Conservation (phyloP, 2,888 invertebrate species). For the Brassicogethes aeneus region DNA sequence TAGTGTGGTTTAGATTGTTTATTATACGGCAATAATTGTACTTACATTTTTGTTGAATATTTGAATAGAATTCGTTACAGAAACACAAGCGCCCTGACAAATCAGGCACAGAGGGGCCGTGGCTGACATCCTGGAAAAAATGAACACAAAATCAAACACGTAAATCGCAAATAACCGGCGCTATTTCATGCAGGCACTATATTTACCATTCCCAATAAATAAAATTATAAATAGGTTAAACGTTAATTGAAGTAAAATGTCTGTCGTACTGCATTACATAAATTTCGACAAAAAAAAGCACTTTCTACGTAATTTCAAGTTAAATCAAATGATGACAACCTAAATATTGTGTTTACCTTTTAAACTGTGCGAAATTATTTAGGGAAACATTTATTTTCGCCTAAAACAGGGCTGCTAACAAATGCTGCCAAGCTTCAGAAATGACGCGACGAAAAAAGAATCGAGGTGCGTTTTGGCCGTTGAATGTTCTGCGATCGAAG, state of each 20-base stretch:
- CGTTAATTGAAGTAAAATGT: too few relatives aligned
- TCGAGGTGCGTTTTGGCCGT: neutral
- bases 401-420: slow-evolving; percentile 42
- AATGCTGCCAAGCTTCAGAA: slow-evolving; percentile 41
- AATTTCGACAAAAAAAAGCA: too few relatives aligned
- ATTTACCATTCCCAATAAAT: slow-evolving; percentile 4
- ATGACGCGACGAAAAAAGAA: slow-evolving; percentile 23
- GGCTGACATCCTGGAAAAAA: slow-evolving; percentile 29
- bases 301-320: too few relatives aligned
- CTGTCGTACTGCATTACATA: too few relatives aligned
- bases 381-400: slow-evolving; percentile 41
- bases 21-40: too few relatives aligned
- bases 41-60: slow-evolving; percentile 44
- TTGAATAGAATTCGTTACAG: slow-evolving; percentile 45
- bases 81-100: slow-evolving; percentile 50
- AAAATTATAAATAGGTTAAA: too few relatives aligned
- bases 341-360: slow-evolving; percentile 30
- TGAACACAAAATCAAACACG: too few relatives aligned
- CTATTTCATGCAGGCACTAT: too few relatives aligned
- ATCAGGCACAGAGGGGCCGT: slow-evolving; percentile 47
- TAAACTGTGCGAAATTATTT: slow-evolving; percentile 33
- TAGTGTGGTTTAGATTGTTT: too few relatives aligned
- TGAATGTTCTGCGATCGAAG: neutral
- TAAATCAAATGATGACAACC: neutral
- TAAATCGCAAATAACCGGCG: too few relatives aligned